phyloP scores from a whole-genome alignment of 1,140 invertebrate species.

The Proctacanthus coquilletti region DNA sequence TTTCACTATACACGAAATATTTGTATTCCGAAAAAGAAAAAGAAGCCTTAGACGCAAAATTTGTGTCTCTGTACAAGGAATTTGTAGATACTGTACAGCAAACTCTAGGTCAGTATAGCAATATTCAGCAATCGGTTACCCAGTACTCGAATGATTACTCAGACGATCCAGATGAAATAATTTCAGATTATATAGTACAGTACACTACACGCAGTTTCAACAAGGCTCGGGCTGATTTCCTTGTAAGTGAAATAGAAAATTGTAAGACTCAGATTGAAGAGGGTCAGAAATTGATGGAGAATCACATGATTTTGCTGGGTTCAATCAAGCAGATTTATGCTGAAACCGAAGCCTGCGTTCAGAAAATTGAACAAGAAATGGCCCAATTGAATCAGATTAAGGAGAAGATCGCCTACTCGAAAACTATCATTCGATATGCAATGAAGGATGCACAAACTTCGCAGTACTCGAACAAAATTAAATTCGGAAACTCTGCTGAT shows the following conservation, averaged over 20 bases:
- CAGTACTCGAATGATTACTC: conserved; percentile 14
- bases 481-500: background rate
- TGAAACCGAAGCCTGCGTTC: conserved; percentile 18
- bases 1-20: conserved; percentile 17
- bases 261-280: conserved; percentile 15
- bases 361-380: conserved; percentile 24
- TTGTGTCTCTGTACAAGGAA: conserved; percentile 11
- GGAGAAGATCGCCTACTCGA: conserved; percentile 23
- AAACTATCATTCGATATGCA: conserved; percentile 18
- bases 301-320: conserved; percentile 18
- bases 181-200: conserved; percentile 20
- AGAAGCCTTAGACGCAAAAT: conserved; percentile 12
- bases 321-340: conserved; percentile 21
- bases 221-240: conserved; percentile 15
- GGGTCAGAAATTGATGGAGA: conserved; percentile 13
- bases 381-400: conserved; percentile 23
- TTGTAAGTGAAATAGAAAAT: conserved; percentile 19
- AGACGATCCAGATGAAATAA: conserved; percentile 16
- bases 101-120: conserved; percentile 20
- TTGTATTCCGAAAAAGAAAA: conserved; percentile 13
- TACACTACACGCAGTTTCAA: conserved; percentile 19
- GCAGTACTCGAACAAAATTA: background rate
- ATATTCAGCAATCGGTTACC: conserved; percentile 19
- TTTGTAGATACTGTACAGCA: conserved; percentile 18
- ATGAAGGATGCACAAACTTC: conserved; percentile 19